Base-by-base conservation (phyloP, 2,888 invertebrate genomes). In the Apamea sordens region DNA sequence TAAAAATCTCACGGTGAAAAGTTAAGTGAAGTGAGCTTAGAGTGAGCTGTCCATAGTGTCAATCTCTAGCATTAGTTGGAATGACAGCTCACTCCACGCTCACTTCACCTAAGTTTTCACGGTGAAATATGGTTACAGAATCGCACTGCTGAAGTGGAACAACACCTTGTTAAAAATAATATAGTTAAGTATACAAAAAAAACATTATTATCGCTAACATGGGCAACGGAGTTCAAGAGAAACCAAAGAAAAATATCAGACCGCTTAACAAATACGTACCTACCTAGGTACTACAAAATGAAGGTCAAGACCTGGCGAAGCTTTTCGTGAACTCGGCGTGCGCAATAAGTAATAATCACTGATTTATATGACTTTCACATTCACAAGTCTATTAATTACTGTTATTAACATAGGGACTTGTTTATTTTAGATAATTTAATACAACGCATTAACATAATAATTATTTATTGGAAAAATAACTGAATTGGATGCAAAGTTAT, bases 401-500 rank as follows among this genome's bases (percentile, higher is more conserved):
- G 44, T 36, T 63, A 36, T 44, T 80, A 28, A 56, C 61, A 32
- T 44, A 56, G 28, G 18, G 28, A 24, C 64, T 74, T 32, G 61
- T 68, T 76, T 76, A 63, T 47, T 76, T 59, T 61, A 13, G 47
- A 53, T 63, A 69, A 53, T 53, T 64, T 24, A 53, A 63, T 69
- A 44, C 28, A 44, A 63, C 32, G 36, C 24, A 68, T 78, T 76
- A 5, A 61, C 21, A 24, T 44, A 53, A 28, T n/a, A n/a, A 70
- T n/a, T 67, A 36, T 80, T 47, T 47, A 81, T 61, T 71, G n/a
- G 15, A 24, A 65, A 80, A 71, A 67, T 63, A 76, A 61, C 65
- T 18, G 59, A 70, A 75, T 67, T 53, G 36, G 8, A 68, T 72
- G 67, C 71, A 76, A 71, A 82, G 53, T 63, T 81, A 82, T 82